A percentile compares a stretch with the other conserved stretches of the same genome.
These are phyloP conservation scores for Phrynosoma platyrhinos DNA, from an alignment of 2,113 vertebrate species.

Conservation along the genomic window DNA sequence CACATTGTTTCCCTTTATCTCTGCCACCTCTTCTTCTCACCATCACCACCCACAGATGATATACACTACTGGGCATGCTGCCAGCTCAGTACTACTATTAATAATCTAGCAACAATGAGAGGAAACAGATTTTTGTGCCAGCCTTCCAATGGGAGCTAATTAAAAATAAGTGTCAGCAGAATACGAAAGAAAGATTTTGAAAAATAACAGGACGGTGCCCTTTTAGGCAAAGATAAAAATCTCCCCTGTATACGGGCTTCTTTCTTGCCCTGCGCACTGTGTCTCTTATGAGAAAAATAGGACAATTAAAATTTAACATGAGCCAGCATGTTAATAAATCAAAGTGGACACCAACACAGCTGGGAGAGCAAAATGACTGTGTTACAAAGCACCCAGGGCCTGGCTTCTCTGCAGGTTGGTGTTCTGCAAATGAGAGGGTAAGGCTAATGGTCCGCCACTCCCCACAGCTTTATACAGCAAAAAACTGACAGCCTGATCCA, in stretches of 20 bases:
- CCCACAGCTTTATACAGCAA: neutral
- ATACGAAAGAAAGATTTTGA: constrained; percentile 59
- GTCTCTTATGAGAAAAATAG: constrained; percentile 45
- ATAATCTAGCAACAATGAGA: constrained; percentile 56
- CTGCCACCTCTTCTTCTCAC: neutral
- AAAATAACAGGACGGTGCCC: constrained; percentile 60
- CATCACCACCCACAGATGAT: neutral
- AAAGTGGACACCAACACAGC: constrained; percentile 8
- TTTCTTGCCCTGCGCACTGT: constrained; percentile 47
- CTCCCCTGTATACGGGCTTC: constrained; percentile 38
- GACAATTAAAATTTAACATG: constrained; percentile 54
- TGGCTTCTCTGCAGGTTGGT: constrained; percentile 25
- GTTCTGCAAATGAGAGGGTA: constrained; percentile 22
- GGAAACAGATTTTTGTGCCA: constrained; percentile 50
- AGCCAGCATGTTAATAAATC: constrained; percentile 24
- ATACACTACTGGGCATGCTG: neutral
- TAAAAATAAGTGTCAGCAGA: constrained; percentile 71
- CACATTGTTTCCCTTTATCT: constrained; percentile 31
- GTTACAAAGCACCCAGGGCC: neutral
- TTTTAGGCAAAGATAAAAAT: constrained; percentile 61
- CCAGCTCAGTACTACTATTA: constrained; percentile 19
- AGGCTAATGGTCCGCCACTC: neutral
- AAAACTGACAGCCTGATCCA: neutral
- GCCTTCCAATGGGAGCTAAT: constrained; percentile 73
- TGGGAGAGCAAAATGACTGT: constrained; percentile 1